Conservation (phyloP, 2,797 vertebrate species). For the Poeciliopsis paucimaculata region DNA sequence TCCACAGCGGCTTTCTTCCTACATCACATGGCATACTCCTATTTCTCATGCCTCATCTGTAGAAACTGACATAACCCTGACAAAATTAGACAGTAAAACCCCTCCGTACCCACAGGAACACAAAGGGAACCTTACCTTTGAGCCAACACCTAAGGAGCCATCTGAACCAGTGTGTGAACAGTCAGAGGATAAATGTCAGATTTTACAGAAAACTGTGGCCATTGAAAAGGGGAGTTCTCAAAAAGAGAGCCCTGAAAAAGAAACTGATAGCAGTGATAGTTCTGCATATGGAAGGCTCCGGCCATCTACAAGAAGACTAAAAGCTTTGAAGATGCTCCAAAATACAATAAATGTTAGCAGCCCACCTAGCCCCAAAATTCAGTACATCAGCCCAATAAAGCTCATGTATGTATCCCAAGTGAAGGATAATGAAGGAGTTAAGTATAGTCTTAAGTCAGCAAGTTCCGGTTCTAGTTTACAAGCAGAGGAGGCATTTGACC, state of each 20-base stretch:
- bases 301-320: constrained; percentile 56
- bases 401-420: constrained; percentile 95
- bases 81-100: constrained; percentile 48
- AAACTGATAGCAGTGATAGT: constrained; percentile 24
- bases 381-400: constrained; percentile 93
- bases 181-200: constrained; percentile 25
- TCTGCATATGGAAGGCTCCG: constrained; percentile 42
- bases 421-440: constrained; percentile 86
- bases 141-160: constrained; percentile 28
- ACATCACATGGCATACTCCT: constrained; percentile 86
- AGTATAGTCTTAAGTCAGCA: constrained; percentile 91
- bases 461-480: constrained; percentile 72
- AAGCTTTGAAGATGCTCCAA: constrained; percentile 25
- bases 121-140: constrained; percentile 29
- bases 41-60: constrained; percentile 73
- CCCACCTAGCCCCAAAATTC: constrained; percentile 55
- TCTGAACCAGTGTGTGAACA: constrained; percentile 21
- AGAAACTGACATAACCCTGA: constrained; percentile 11
- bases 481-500: constrained; percentile 80
- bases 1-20: constrained; percentile 89
- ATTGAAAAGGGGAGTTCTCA: constrained; percentile 30
- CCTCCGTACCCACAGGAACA: constrained; percentile 16
- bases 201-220: constrained; percentile 13
- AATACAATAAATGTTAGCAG: constrained; percentile 19
- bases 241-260: constrained; percentile 41